A percentile compares a stretch with the other conserved stretches of the same genome.
phyloP scores from a whole-genome alignment of 2,797 vertebrate species.

The Microctenopoma lineatum region DNA sequence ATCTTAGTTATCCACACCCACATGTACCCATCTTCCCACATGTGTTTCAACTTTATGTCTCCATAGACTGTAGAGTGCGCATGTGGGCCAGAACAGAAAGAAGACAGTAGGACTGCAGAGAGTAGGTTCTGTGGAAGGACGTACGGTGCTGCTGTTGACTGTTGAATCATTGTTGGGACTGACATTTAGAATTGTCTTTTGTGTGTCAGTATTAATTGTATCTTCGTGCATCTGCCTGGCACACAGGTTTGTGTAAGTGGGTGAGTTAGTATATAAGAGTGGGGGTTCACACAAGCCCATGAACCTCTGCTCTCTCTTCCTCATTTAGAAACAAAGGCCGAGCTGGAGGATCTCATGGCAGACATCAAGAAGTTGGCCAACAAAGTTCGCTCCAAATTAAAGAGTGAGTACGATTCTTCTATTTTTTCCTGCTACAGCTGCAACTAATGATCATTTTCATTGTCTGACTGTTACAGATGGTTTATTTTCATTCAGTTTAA shows the following conservation, averaged over 20 bases:
- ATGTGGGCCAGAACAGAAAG: not conserved
- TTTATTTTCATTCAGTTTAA: slow-evolving; percentile 3
- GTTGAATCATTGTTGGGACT: slow-evolving; percentile 30
- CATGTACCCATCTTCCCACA: slow-evolving; percentile 23
- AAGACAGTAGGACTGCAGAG: not conserved
- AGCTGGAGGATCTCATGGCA: slow-evolving; percentile 94
- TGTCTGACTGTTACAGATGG: no score
- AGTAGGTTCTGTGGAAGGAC: not conserved
- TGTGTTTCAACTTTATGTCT: slow-evolving; percentile 12
- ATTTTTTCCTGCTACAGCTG: not conserved
- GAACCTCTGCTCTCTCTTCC: slow-evolving; percentile 10
- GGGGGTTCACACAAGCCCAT: slow-evolving; percentile 1
- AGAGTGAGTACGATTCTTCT: slow-evolving; percentile 86
- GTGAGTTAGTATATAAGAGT: slow-evolving; percentile 3
- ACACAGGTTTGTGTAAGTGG: slow-evolving; percentile 4
- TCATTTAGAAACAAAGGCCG: slow-evolving; percentile 91
- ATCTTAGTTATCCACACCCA: slow-evolving; percentile 23
- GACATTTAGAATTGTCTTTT: slow-evolving; percentile 30
- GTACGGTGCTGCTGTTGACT: slow-evolving; percentile 11
- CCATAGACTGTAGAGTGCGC: not conserved
- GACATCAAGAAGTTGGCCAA: slow-evolving; percentile 98
- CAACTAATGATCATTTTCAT: not conserved
- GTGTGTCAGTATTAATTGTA: slow-evolving; percentile 48
- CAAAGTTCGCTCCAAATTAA: slow-evolving; percentile 97
- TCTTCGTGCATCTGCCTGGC: slow-evolving; percentile 25